These are phyloP conservation scores for Pipra filicauda DNA, from an alignment of 2,113 vertebrate genomes.

Conservation along the genomic window DNA sequence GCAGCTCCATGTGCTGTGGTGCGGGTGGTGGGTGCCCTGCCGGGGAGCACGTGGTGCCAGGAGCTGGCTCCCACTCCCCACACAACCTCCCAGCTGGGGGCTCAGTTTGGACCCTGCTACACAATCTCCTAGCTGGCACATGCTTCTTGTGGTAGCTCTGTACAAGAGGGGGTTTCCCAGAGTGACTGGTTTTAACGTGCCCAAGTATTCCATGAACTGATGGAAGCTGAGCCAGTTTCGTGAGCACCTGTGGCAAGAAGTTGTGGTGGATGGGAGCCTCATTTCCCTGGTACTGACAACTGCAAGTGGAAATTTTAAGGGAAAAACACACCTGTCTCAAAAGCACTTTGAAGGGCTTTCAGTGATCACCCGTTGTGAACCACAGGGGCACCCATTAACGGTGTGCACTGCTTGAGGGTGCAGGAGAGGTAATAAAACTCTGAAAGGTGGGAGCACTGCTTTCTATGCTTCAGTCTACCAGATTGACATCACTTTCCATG, in stretches of 20 bases:
- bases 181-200: fast-evolving
- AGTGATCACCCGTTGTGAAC: not conserved
- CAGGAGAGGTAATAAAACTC: not conserved
- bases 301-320: fast-evolving
- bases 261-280: not conserved
- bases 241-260: fast-evolving
- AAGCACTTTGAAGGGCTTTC: not conserved
- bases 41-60: fast-evolving
- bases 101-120: not conserved
- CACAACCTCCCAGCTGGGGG: fast-evolving
- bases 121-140: fast-evolving
- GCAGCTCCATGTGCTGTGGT: fast-evolving
- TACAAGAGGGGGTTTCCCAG: not conserved
- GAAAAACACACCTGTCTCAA: not conserved
- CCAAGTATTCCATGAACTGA: not conserved
- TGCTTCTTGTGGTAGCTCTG: not conserved
- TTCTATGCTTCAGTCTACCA: not conserved
- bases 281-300: not conserved
- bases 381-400: not conserved
- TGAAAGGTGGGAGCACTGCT: not conserved
- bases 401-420: fast-evolving
- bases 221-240: not conserved
- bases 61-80: fast-evolving
- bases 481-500: fast-evolving
- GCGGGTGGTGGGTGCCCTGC: fast-evolving